phyloP scores from a whole-genome alignment of 2,113 vertebrate species.

The Xiphophorus hellerii region DNA sequence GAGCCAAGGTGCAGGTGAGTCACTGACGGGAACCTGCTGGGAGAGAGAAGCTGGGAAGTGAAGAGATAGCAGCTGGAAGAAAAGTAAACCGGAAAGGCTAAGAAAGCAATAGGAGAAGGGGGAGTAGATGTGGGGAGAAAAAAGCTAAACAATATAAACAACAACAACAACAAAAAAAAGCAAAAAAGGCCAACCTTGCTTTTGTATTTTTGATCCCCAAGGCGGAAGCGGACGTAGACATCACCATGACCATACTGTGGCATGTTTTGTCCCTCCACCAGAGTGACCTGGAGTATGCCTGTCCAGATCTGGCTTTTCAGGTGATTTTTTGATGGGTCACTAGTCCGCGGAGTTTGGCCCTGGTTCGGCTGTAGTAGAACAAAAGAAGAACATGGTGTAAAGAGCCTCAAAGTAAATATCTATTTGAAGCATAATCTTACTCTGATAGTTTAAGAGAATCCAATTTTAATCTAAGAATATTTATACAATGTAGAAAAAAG shows the following conservation, averaged over 20 bases:
- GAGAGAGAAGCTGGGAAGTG: conserved; percentile 46
- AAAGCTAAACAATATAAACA: background rate
- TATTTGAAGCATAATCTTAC: background rate
- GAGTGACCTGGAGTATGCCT: conserved; percentile 84
- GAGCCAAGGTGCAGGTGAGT: conserved; percentile 79
- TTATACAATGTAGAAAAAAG: background rate
- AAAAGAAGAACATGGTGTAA: conserved; percentile 21
- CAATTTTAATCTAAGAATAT: background rate
- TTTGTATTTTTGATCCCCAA: conserved; percentile 93
- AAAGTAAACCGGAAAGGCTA: conserved; percentile 47
- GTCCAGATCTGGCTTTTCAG: conserved; percentile 91
- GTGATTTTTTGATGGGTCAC: conserved; percentile 51
- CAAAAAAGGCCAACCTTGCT: conserved; percentile 86
- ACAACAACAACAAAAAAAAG: background rate
- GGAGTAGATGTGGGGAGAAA: conserved; percentile 8
- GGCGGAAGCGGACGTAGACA: conserved; percentile 89
- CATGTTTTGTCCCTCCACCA: conserved; percentile 91
- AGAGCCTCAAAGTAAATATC: background rate
- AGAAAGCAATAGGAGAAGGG: conserved; percentile 17
- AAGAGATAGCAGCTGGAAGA: conserved; percentile 39
- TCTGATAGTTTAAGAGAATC: background rate
- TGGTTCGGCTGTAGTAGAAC: conserved; percentile 61
- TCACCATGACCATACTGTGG: conserved; percentile 82
- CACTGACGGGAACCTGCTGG: conserved; percentile 72
- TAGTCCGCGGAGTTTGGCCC: conserved; percentile 23